Conservation (phyloP, 1,140 invertebrate genomes). For the Pygmarrhopalites habei region DNA sequence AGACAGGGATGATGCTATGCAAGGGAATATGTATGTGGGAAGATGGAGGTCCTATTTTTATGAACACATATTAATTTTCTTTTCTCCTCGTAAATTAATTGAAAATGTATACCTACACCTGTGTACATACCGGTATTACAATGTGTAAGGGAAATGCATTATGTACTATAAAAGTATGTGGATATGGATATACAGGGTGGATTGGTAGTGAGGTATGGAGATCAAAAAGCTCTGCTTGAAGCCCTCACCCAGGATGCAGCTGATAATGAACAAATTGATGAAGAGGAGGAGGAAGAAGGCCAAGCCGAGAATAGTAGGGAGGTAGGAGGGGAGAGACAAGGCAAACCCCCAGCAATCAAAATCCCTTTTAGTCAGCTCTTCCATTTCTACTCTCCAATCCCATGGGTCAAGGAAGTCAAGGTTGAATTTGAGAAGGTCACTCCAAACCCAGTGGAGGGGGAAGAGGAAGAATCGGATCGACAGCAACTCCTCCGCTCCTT, state of each 20-base stretch:
- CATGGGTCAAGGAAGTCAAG: constrained; percentile 32
- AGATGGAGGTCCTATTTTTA: no score
- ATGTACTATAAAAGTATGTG: no score
- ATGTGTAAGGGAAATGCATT: no score
- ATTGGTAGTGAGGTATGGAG: constrained; percentile 22
- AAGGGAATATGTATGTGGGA: no score
- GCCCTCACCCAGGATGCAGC: constrained; percentile 38
- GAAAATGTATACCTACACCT: no score
- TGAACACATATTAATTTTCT: no score
- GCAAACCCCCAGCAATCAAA: background rate
- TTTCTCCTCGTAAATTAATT: no score
- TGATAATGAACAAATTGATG: constrained; percentile 22
- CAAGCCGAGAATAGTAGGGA: constrained; percentile 7
- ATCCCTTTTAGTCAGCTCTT: constrained; percentile 36
- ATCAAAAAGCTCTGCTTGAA: constrained; percentile 15
- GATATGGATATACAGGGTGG: no score
- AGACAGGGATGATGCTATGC: no score
- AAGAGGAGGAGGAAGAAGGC: constrained; percentile 43
- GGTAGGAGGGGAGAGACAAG: background rate
- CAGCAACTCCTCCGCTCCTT: no score
- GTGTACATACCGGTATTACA: no score
- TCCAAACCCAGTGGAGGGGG: constrained; percentile 2
- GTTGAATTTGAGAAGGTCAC: constrained; percentile 23
- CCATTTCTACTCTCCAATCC: constrained; percentile 35
- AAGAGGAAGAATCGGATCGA: constrained; percentile 23